phyloP scores from a whole-genome alignment of 2,113 vertebrate genomes.

The Melanerpes formicivorus region DNA sequence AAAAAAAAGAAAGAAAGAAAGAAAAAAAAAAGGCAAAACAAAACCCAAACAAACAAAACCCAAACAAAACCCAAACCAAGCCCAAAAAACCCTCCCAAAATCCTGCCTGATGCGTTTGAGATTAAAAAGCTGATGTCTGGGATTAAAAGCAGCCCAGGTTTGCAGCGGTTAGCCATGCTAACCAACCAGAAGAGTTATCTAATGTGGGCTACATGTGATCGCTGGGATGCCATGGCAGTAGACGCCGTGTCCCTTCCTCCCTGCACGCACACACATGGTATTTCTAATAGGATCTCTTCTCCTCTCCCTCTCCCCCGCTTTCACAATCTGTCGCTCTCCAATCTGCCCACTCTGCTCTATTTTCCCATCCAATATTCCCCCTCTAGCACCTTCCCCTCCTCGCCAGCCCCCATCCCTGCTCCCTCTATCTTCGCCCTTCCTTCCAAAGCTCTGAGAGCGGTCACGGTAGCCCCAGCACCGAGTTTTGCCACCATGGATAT shows the following conservation, averaged over 20 bases:
- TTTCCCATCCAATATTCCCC: constrained; percentile 64
- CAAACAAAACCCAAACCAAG: neutral
- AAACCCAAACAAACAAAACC: neutral
- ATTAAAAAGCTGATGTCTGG: constrained; percentile 14
- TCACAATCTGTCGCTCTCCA: constrained; percentile 68
- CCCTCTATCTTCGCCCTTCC: neutral
- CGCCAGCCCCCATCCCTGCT: constrained; percentile 6
- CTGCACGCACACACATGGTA: constrained; percentile 38
- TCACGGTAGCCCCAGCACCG: neutral
- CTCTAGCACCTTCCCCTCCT: constrained; percentile 55
- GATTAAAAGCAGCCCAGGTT: constrained; percentile 36
- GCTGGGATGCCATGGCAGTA: constrained; percentile 27
- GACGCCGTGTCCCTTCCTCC: constrained; percentile 12
- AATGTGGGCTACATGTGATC: constrained; percentile 5
- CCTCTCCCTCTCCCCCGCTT: constrained; percentile 52
- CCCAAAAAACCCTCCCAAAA: neutral
- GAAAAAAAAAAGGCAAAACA: too few species aligned
- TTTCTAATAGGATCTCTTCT: constrained; percentile 55
- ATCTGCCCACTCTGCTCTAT: constrained; percentile 68
- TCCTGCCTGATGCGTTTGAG: neutral
- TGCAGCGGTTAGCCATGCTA: neutral
- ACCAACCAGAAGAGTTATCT: constrained; percentile 58
- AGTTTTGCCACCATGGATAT: neutral
- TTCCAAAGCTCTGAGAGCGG: neutral
- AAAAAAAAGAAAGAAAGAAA: too few species aligned